phyloP scores from a whole-genome alignment of 2,113 vertebrate species.

The Leiothrix lutea region DNA sequence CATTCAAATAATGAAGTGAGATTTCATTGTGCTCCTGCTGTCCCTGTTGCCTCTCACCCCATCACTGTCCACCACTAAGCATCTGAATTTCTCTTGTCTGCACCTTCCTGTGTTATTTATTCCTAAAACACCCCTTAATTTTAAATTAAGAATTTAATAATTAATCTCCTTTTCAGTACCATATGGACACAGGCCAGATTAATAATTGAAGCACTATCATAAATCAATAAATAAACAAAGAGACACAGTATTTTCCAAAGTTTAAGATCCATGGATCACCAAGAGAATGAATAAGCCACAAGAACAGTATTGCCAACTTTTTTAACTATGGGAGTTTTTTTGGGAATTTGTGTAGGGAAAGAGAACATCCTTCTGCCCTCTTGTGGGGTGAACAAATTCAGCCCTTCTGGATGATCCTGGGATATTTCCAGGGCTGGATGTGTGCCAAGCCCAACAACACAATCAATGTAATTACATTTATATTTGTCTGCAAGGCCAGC shows the following conservation, averaged over 20 bases:
- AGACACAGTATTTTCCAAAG: neutral
- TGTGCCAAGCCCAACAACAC: neutral
- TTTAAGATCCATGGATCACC: neutral
- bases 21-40: neutral
- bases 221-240: neutral
- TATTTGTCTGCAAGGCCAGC: neutral
- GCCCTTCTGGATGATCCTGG: neutral
- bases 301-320: neutral
- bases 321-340: neutral
- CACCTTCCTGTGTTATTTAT: neutral
- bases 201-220: neutral
- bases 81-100: neutral
- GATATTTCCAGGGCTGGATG: neutral
- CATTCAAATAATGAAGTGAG: neutral
- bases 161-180: neutral
- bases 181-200: neutral
- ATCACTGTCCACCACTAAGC: neutral
- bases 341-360: neutral
- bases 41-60: neutral
- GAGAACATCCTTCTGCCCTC: neutral
- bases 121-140: neutral
- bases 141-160: neutral
- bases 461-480: neutral
- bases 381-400: neutral
- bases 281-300: neutral